Evolutionary conservation across 2,888 invertebrate species (phyloP), one percentile per base, ranked within the genome.

Genomic region (Dryobotodes eremita): DNA sequence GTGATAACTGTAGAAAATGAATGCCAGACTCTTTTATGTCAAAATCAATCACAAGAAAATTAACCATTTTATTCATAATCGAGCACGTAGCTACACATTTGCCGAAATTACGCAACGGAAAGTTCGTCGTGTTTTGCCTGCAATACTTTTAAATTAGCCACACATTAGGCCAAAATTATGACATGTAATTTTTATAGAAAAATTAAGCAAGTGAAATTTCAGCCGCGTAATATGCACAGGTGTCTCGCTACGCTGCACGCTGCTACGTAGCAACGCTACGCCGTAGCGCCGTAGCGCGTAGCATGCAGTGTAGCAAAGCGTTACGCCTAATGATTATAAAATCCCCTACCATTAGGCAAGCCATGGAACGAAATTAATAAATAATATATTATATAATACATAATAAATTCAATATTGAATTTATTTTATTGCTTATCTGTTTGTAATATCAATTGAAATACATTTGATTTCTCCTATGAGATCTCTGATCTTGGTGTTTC

Each of bases 271-370:
- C 46, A 64, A 23, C 23, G 75, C 75, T 82, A 82, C 75, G 53
- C 17, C 65, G 46, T 53, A 68, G 50, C 71, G 5, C n/a, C 71
- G 55, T 74, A 86, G 55, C 71, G 5, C 71, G 55, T 74, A 86
- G 66, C 86, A 62, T 73, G 23, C 5, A 69, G 71, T 83, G 73
- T 71, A 80, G 48, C 53, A 31, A 42, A 53, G 55, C 42, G 1
- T 74, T 36, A 62, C 48, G 11, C 5, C 13, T 75, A 83, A 83
- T 80, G 70, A 80, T 75, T 48, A 66, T 77, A 80, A 61, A 74
- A 86, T 77, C 17, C 5, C 20, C 50, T 71, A 59, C 17, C 57
- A 75, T 83, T 77, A 77, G 23, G 72, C 62, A 77, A 79, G n/a
- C 65, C 23, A n/a, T 20, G 42, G 46, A 46, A 46, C 42, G 7